phyloP scores from a whole-genome alignment of 2,888 invertebrate species.

The Cordylochernes scorpioides region DNA sequence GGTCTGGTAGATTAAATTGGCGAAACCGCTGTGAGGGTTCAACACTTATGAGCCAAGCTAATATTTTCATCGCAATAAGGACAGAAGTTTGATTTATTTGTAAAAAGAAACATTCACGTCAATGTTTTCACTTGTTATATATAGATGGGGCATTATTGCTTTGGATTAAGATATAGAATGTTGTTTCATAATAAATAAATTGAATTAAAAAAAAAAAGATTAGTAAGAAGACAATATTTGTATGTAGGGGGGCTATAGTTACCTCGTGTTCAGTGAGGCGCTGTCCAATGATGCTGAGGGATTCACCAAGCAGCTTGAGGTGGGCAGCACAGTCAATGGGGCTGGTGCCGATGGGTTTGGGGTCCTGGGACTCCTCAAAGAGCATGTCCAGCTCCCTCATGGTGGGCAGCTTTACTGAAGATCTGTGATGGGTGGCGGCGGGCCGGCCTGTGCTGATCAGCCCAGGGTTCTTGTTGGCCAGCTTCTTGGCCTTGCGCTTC shows the following conservation, averaged over 20 bases:
- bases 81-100: too few species aligned
- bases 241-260: slow-evolving; percentile 11
- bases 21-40: too few species aligned
- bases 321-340: slow-evolving; percentile 77
- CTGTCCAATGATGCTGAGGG: slow-evolving; percentile 71
- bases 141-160: too few species aligned
- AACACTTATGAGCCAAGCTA: too few species aligned
- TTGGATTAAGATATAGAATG: neutral
- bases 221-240: too few species aligned
- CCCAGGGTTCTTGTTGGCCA: slow-evolving; percentile 26
- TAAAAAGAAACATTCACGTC: too few species aligned
- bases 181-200: neutral
- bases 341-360: slow-evolving; percentile 21
- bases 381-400: slow-evolving; percentile 1
- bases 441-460: slow-evolving; percentile 22
- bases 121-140: too few species aligned
- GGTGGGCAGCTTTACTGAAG: neutral
- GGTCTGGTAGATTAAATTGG: too few species aligned
- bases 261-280: slow-evolving; percentile 73
- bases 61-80: too few species aligned
- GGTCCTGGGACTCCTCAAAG: neutral
- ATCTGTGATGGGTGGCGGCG: neutral
- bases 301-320: slow-evolving; percentile 67
- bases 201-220: neutral
- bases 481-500: slow-evolving; percentile 52